Conservation (phyloP, 2,113 vertebrate species). For the Eurypyga helias region DNA sequence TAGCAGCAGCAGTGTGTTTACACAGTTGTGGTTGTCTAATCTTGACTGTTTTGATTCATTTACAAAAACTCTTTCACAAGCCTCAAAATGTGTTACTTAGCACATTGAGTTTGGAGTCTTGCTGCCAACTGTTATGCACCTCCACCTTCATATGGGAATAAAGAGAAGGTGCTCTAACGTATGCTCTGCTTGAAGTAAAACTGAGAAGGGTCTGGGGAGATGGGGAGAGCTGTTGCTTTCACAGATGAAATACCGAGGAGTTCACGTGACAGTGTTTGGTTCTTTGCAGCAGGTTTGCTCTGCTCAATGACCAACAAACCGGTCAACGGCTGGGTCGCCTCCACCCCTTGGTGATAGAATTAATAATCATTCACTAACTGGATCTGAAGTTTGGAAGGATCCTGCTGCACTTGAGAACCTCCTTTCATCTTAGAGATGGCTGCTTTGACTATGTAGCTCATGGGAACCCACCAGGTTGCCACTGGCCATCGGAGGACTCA, state of each 20-base stretch:
- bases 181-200: background rate
- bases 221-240: background rate
- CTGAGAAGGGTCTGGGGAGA: background rate
- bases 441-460: background rate
- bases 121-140: background rate
- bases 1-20: background rate
- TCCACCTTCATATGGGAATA: rapidly evolving
- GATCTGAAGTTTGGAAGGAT: background rate
- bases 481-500: background rate
- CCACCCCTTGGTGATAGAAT: rapidly evolving
- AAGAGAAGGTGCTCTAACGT: background rate
- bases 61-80: background rate
- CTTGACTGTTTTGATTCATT: background rate
- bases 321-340: background rate
- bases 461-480: rapidly evolving
- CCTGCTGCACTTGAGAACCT: background rate
- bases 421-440: background rate
- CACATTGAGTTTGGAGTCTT: background rate
- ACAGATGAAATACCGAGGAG: background rate
- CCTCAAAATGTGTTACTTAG: background rate
- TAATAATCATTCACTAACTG: background rate
- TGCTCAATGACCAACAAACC: background rate
- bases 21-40: background rate
- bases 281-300: background rate
- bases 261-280: background rate